Conservation (phyloP, 1,140 invertebrate species). For the Aphelenchoides avenae region DNA sequence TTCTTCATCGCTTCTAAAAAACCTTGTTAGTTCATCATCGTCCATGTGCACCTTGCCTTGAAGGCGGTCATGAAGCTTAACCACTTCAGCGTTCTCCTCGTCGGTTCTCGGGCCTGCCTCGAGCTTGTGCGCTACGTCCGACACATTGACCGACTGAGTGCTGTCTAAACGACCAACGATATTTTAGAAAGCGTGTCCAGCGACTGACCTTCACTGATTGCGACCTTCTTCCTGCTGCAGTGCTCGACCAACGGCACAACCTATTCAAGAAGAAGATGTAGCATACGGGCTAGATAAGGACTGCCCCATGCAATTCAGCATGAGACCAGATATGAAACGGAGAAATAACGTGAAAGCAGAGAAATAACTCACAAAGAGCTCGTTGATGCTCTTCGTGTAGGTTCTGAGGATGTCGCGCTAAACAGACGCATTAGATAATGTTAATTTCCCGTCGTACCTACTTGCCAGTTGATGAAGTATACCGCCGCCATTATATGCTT, state of each 20-base stretch:
- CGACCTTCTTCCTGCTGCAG: conserved; percentile 12
- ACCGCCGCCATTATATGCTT: no score
- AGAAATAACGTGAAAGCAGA: no score
- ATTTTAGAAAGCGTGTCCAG: background rate
- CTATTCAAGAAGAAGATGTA: no score
- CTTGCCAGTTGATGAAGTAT: no score
- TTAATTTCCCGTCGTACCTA: no score
- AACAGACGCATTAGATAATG: no score
- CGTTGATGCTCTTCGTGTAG: conserved; percentile 14
- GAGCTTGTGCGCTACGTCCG: conserved; percentile 8
- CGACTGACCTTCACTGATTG: conserved; percentile 3
- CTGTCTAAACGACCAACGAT: background rate
- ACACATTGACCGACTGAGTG: conserved; percentile 4
- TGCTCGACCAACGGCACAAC: conserved; percentile 16
- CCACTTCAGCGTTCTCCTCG: conserved; percentile 7
- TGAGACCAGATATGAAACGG: no score
- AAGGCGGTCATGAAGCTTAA: conserved; percentile 10
- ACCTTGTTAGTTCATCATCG: background rate
- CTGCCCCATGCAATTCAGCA: no score
- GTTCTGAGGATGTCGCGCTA: no score
- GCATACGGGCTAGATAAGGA: no score
- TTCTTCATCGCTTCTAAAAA: conserved; percentile 15
- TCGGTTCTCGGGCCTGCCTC: conserved; percentile 20
- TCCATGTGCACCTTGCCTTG: conserved; percentile 3
- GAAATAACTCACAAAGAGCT: no score